Percentiles rank a stretch among this genome's conserved stretches.
These are phyloP conservation scores for Griposia aprilina DNA, from an alignment of 2,888 invertebrate genomes.

Conservation along the genomic window DNA sequence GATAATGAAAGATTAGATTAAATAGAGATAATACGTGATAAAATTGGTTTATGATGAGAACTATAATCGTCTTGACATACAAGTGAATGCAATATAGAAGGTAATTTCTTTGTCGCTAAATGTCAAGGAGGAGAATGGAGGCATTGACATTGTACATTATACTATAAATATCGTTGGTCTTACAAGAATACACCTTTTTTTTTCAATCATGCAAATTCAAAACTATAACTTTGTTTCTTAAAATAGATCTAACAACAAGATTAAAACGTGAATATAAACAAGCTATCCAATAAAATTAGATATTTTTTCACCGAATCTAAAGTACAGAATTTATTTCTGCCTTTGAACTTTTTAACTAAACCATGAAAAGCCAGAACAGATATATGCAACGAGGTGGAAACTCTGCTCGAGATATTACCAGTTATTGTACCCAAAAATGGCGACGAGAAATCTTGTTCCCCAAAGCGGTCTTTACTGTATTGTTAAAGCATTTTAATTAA, in stretches of 20 bases:
- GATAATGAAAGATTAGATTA: slow-evolving; percentile 62
- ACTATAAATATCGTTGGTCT: slow-evolving; percentile 14
- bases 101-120: slow-evolving; percentile 47
- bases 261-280: not conserved
- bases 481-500: slow-evolving; percentile 56
- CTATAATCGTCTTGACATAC: slow-evolving; percentile 44
- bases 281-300: not conserved
- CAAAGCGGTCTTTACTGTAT: slow-evolving; percentile 69
- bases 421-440: slow-evolving; percentile 75
- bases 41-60: slow-evolving; percentile 51
- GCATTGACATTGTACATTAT: slow-evolving; percentile 35
- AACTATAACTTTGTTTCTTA: slow-evolving; percentile 5
- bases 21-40: slow-evolving; percentile 54
- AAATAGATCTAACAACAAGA: not conserved
- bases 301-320: slow-evolving; percentile 7
- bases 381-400: slow-evolving; percentile 69
- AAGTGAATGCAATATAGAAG: slow-evolving; percentile 44
- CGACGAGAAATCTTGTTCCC: slow-evolving; percentile 79
- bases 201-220: not conserved
- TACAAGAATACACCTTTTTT: not conserved
- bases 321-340: slow-evolving; percentile 23
- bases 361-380: slow-evolving; percentile 62
- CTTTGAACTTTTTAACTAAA: slow-evolving; percentile 53
- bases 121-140: slow-evolving; percentile 47
- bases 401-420: slow-evolving; percentile 57